Percentiles rank a stretch among this genome's conserved stretches.
Evolutionary conservation across 2,797 vertebrate species (phyloP).

Genomic region (Crenuchus spilurus): DNA sequence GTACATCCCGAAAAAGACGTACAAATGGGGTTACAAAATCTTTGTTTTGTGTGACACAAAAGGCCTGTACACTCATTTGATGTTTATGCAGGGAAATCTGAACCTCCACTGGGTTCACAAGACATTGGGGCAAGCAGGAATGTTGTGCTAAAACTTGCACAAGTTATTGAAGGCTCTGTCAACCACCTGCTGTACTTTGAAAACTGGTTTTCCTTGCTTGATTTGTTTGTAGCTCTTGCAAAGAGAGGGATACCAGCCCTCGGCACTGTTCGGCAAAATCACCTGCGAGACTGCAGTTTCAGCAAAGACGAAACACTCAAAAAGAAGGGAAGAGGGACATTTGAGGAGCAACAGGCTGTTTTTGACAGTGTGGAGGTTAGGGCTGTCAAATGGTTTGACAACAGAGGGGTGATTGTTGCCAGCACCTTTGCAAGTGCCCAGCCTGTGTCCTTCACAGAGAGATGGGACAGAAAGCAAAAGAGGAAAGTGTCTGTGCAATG

Average conservation of each 20-base stretch:
- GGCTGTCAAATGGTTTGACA: too few relatives aligned
- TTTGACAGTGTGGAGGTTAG: too few relatives aligned
- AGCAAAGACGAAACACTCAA: too few relatives aligned
- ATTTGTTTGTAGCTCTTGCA: conserved; percentile 41
- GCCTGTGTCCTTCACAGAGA: too few relatives aligned
- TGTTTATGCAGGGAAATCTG: conserved; percentile 12
- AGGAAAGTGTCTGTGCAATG: too few relatives aligned
- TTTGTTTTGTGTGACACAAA: too few relatives aligned
- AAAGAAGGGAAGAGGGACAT: too few relatives aligned
- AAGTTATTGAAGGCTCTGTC: conserved; percentile 13
- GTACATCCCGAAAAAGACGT: conserved; percentile 12
- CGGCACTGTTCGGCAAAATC: conserved; percentile 33
- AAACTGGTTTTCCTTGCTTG: conserved; percentile 25
- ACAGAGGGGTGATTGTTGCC: too few relatives aligned
- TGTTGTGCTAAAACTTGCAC: conserved; percentile 12
- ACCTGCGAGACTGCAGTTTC: conserved; percentile 33
- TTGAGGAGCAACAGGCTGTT: too few relatives aligned
- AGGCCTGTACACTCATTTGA: conserved; percentile 25
- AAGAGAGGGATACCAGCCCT: conserved; percentile 45
- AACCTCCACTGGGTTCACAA: neutral
- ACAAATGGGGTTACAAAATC: conserved; percentile 24
- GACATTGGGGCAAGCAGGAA: conserved; percentile 17
- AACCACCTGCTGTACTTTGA: conserved; percentile 29
- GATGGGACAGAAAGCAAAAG: too few relatives aligned
- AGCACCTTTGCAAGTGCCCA: too few relatives aligned